Evolutionary conservation across 2,888 invertebrate species (phyloP).

Genomic region (Monopis laevigella): DNA sequence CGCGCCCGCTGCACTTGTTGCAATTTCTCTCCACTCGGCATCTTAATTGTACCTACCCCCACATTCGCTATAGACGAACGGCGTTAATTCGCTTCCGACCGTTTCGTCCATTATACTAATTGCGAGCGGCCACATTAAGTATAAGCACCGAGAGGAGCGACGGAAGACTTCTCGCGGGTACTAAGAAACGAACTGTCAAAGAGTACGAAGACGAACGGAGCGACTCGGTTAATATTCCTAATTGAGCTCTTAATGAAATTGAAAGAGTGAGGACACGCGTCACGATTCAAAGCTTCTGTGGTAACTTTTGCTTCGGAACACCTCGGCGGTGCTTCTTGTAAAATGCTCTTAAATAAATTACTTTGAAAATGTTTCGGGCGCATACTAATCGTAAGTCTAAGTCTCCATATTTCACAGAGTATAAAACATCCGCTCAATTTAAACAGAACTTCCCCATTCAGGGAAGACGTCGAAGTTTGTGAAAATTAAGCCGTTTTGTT

Average conservation of each 20-base stretch:
- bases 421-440: conserved; percentile 46
- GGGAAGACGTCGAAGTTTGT: conserved; percentile 23
- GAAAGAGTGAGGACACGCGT: conserved; percentile 53
- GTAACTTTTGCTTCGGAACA: conserved; percentile 26
- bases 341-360: conserved; percentile 61
- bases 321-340: conserved; percentile 32
- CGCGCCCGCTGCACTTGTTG: conserved; percentile 55
- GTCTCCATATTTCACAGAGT: conserved; percentile 50
- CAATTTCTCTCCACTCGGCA: conserved; percentile 52
- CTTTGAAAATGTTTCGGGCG: conserved; percentile 47
- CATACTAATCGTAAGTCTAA: conserved; percentile 53
- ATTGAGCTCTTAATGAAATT: conserved; percentile 66
- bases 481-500: conserved; percentile 56
- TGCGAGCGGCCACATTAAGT: conserved; percentile 56
- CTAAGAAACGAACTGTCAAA: conserved; percentile 48
- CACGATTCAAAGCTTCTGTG: conserved; percentile 36
- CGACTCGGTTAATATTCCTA: conserved; percentile 59
- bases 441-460: conserved; percentile 40
- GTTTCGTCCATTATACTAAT: conserved; percentile 63
- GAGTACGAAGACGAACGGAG: conserved; percentile 51
- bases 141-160: conserved; percentile 49
- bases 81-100: conserved; percentile 45
- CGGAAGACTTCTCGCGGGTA: conserved; percentile 43
- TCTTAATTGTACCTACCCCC: conserved; percentile 53
- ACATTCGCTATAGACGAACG: conserved; percentile 50